These are phyloP conservation scores for Microplitis manilae DNA, from an alignment of 2,888 invertebrate genomes.

Conservation along the genomic window DNA sequence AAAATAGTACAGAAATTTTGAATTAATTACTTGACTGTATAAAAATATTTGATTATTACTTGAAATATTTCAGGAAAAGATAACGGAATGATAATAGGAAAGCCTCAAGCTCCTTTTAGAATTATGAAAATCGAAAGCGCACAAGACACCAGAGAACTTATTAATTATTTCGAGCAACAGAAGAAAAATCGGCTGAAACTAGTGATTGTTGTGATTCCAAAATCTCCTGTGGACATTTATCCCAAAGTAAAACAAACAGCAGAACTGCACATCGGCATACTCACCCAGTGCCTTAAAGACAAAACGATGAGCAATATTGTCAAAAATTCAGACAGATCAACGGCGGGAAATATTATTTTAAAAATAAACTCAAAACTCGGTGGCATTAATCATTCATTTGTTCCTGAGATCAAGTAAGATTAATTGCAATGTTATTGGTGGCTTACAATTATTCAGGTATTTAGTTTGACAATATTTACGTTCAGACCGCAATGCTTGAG, in stretches of 20 bases:
- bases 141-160: conserved; percentile 43
- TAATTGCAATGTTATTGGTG: too few relatives aligned
- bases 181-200: conserved; percentile 70
- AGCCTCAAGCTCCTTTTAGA: conserved; percentile 53
- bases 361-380: conserved; percentile 89
- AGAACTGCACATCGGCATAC: conserved; percentile 79
- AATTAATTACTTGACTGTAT: too few relatives aligned
- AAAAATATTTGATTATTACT: too few relatives aligned
- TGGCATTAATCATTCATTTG: conserved; percentile 80
- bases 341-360: conserved; percentile 81
- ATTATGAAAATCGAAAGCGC: conserved; percentile 35
- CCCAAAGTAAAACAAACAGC: conserved; percentile 78
- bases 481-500: conserved; percentile 75
- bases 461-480: conserved; percentile 72
- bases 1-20: too few relatives aligned
- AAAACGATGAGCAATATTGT: conserved; percentile 72
- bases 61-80: conserved; percentile 1
- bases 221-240: conserved; percentile 19
- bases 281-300: conserved; percentile 83
- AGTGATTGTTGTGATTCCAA: conserved; percentile 77
- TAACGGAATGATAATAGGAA: conserved; percentile 62
- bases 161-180: conserved; percentile 47
- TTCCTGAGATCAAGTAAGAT: conserved; percentile 51
- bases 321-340: conserved; percentile 72
- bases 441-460: too few relatives aligned